Evolutionary conservation across 30 jellyfish, hydroid and myxozoan species (phyloP).

Genomic region (Aurelia aurita complex sp. Pacific): DNA sequence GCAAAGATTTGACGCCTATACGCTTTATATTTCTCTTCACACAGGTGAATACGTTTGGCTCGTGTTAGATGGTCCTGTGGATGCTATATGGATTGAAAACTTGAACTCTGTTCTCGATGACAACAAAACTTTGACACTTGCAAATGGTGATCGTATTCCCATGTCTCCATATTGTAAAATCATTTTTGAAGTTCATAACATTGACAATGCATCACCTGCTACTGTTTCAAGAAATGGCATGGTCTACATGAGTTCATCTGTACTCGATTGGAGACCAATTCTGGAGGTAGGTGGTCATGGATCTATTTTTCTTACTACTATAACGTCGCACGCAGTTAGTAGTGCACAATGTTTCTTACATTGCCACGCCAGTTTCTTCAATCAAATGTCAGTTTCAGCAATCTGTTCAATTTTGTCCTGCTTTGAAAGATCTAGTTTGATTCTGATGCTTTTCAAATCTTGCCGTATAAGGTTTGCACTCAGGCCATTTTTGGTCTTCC

Average conservation of each 20-base stretch:
- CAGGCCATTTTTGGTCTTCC: too few relatives aligned
- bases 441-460: too few relatives aligned
- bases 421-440: too few relatives aligned
- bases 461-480: too few relatives aligned
- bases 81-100: slow-evolving; percentile 98
- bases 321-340: too few relatives aligned
- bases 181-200: slow-evolving; percentile 91
- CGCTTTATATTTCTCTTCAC: too few relatives aligned
- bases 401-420: too few relatives aligned
- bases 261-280: slow-evolving; percentile 90
- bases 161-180: slow-evolving; percentile 94
- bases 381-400: too few relatives aligned
- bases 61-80: slow-evolving; percentile 96
- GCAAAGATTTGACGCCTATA: too few relatives aligned
- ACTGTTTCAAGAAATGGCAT: slow-evolving; percentile 95
- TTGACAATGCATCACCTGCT: slow-evolving; percentile 98
- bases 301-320: not conserved
- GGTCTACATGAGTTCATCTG: slow-evolving; percentile 98
- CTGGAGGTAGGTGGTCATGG: slow-evolving; percentile 58
- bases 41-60: slow-evolving; percentile 94
- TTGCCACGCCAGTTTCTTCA: too few relatives aligned
- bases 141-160: slow-evolving; percentile 97
- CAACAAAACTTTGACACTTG: slow-evolving; percentile 90
- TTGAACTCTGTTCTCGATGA: slow-evolving; percentile 93
- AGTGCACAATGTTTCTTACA: too few relatives aligned